phyloP scores from a whole-genome alignment of 2,888 invertebrate species.

The Tenthredo mesomela region DNA sequence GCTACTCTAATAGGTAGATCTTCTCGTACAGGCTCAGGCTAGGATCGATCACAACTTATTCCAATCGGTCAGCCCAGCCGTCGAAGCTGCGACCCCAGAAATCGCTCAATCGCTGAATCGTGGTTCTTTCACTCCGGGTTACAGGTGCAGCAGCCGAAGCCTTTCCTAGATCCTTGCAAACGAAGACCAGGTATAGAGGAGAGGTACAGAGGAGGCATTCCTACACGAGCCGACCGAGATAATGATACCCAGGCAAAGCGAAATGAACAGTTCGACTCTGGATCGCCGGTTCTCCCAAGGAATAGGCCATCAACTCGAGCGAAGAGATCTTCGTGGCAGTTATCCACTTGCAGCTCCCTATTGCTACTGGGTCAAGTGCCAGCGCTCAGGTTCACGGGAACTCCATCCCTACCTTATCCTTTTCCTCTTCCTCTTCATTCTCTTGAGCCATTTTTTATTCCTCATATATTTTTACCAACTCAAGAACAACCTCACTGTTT shows the following conservation, averaged over 20 bases:
- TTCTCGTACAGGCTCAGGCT: slow-evolving; percentile 17
- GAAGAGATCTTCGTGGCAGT: slow-evolving; percentile 69
- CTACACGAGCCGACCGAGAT: slow-evolving; percentile 67
- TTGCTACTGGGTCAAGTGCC: slow-evolving; percentile 72
- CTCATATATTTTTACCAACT: not conserved
- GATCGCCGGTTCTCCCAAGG: slow-evolving; percentile 54
- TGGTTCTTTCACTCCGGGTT: slow-evolving; percentile 44
- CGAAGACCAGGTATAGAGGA: slow-evolving; percentile 17
- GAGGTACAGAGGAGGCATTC: slow-evolving; percentile 62
- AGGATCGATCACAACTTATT: slow-evolving; percentile 46
- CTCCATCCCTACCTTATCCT: slow-evolving; percentile 57
- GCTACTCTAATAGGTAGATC: slow-evolving; percentile 39
- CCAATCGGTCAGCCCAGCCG: slow-evolving; percentile 26
- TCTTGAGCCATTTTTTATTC: not conserved
- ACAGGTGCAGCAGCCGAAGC: slow-evolving; percentile 46
- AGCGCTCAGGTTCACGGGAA: slow-evolving; percentile 69
- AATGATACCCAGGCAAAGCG: slow-evolving; percentile 67
- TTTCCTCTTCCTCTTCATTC: not conserved
- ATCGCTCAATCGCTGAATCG: slow-evolving; percentile 46
- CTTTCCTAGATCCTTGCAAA: slow-evolving; percentile 42
- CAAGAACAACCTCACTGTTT: not conserved
- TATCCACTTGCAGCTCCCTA: slow-evolving; percentile 70
- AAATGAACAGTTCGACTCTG: slow-evolving; percentile 56
- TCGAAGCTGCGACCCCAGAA: slow-evolving; percentile 44
- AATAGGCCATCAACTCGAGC: slow-evolving; percentile 61